These are phyloP conservation scores for Nicator chloris DNA, from an alignment of 2,113 vertebrate species.

Conservation along the genomic window DNA sequence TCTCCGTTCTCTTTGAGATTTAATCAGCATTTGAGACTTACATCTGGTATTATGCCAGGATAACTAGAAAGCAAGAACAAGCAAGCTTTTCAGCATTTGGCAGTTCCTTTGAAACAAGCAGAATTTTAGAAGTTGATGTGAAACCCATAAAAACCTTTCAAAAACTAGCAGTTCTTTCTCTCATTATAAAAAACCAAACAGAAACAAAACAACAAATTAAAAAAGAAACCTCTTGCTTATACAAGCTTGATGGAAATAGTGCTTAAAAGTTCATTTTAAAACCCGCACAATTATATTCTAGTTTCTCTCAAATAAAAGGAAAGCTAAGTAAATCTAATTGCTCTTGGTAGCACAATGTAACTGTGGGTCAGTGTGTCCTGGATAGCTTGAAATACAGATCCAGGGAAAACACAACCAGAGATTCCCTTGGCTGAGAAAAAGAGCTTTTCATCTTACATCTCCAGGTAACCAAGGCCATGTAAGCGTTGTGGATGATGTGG, in stretches of 20 bases:
- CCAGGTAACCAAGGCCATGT: background rate
- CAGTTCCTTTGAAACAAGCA: background rate
- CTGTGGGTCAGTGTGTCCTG: background rate
- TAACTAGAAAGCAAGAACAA: background rate
- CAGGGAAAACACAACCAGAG: background rate
- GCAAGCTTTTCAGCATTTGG: background rate
- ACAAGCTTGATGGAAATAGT: background rate
- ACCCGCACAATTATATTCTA: background rate
- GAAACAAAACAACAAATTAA: background rate
- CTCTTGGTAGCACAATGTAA: background rate
- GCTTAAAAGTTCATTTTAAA: background rate
- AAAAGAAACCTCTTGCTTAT: background rate
- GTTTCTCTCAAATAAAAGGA: background rate
- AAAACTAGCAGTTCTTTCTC: background rate
- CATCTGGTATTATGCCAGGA: slow-evolving; percentile 1
- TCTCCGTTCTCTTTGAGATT: background rate
- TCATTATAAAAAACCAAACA: background rate
- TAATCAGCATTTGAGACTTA: slow-evolving; percentile 46
- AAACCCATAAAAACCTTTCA: background rate
- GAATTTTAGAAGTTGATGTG: background rate
- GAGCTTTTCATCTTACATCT: background rate
- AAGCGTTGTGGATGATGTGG: background rate
- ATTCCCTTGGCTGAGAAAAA: background rate
- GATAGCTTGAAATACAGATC: background rate
- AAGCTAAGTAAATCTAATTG: background rate